Evolutionary conservation across 1,140 invertebrate genomes (phyloP).

Genomic region (Ganaspis sp.): DNA sequence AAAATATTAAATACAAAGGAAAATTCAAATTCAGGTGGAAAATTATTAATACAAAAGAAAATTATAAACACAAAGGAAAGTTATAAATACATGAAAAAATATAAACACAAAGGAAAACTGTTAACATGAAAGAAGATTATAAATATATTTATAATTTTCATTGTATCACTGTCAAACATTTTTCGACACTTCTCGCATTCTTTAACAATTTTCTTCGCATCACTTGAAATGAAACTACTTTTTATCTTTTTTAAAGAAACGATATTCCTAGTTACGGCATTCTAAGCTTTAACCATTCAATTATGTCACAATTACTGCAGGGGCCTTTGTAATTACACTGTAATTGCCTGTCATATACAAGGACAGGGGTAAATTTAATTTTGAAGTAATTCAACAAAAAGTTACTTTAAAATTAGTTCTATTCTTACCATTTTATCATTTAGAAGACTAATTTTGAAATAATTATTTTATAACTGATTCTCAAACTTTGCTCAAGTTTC

Average conservation of each 20-base stretch:
- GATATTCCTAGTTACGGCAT: background rate
- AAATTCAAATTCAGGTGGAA: no score
- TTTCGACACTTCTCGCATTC: no score
- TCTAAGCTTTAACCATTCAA: background rate
- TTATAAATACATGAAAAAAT: no score
- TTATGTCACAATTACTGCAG: background rate
- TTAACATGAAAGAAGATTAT: no score
- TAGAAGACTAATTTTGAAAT: background rate
- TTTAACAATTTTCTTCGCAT: background rate
- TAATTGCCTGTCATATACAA: slow-evolving; percentile 5
- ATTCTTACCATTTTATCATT: slow-evolving; percentile 5
- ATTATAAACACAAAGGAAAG: no score
- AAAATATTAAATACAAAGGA: no score
- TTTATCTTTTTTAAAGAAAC: background rate
- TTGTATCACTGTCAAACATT: no score
- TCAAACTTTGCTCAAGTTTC: background rate
- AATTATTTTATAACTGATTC: background rate
- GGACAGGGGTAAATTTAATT: background rate
- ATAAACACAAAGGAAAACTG: no score
- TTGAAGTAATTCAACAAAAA: background rate
- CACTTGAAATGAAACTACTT: background rate
- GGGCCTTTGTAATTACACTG: background rate
- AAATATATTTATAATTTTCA: no score
- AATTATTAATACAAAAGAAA: no score
- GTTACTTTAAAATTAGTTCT: background rate